Conservation (phyloP, 2,888 invertebrate genomes). For the Cyclophora albipunctata region DNA sequence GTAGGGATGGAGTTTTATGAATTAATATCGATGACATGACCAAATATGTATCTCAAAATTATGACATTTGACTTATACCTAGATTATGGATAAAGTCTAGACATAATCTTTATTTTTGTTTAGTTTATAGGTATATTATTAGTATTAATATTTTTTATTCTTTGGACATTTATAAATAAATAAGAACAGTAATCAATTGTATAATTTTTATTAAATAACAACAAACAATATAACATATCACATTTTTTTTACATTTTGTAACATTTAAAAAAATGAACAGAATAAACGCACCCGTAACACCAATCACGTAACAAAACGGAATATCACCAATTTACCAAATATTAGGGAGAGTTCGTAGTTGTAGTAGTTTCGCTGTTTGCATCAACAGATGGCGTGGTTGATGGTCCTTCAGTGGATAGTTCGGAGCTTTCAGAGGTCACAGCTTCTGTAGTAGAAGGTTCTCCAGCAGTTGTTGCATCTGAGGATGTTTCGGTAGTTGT, state of each 20-base stretch:
- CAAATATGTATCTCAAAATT: too few relatives aligned
- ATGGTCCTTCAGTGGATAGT: constrained; percentile 6
- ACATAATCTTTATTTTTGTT: too few relatives aligned
- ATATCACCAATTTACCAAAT: background rate
- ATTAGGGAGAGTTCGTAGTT: constrained; percentile 17
- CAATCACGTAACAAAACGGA: constrained; percentile 1
- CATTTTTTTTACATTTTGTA: background rate
- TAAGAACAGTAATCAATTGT: too few relatives aligned
- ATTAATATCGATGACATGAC: too few relatives aligned
- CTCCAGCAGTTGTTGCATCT: background rate
- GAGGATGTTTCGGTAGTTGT: constrained; percentile 6
- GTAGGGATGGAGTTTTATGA: too few relatives aligned
- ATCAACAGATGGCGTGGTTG: constrained; percentile 7
- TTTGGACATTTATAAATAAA: too few relatives aligned
- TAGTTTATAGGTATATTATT: too few relatives aligned
- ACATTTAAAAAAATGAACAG: background rate
- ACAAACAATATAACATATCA: constrained; percentile 5
- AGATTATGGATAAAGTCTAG: too few relatives aligned
- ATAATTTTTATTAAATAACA: too few relatives aligned
- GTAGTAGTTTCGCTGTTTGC: constrained; percentile 23
- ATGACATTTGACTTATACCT: too few relatives aligned
- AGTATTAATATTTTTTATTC: too few relatives aligned
- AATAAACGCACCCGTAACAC: constrained; percentile 11
- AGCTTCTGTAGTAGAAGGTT: constrained; percentile 1
- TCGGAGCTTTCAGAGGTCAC: background rate